Base-by-base conservation (phyloP, 1,140 invertebrate genomes). In the Oscheius sp. region DNA sequence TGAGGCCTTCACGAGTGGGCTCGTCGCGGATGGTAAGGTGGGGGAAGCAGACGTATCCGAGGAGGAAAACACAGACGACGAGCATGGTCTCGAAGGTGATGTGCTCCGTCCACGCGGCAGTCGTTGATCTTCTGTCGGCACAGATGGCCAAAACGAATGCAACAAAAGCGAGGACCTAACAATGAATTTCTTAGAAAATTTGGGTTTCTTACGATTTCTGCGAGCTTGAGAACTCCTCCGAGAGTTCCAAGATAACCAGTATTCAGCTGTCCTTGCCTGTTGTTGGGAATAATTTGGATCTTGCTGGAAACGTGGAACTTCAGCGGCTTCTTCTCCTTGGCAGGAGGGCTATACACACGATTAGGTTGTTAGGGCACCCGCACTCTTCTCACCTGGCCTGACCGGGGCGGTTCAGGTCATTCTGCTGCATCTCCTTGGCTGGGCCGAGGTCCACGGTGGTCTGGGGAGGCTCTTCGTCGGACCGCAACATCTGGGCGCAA, bases 1-100 rank as follows among this genome's bases (percentile, higher is more conserved):
- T 78, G 3, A 83, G 76, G 35, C 80, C 80, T 42, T 84, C 75
- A 46, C 79, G 65, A 18, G 79, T 84, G 18, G 72, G 45, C 46
- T 83, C 82, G 59, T 83, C 81, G n/a, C 75, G 58, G 13, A 83
- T 49, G 13, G 83, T 81, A 46, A 83, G 70, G 68, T 83, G 82
- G 23, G 82, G 82, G 66, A 83, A 83, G n/a, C 79, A 71, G 20
- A 84, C 81, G 65, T 83, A 83, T 28, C 80, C 80, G n/a, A 83
- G 61, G 18, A 83, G 63, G 20, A 83, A 65, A 13, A 62, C 67
- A 59, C 62, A 42, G 23, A 83, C 81, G 28, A 83, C 74, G 10
- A 84, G 58, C 42, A 84, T 77, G 20, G 77, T 77, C 70, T 84
- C 82, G 61, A 83, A 83, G 15, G 82, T 71, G 42, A 83, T 84